Conservation (phyloP, 64 coral and sea anemone genomes). For the Montipora capricornis region DNA sequence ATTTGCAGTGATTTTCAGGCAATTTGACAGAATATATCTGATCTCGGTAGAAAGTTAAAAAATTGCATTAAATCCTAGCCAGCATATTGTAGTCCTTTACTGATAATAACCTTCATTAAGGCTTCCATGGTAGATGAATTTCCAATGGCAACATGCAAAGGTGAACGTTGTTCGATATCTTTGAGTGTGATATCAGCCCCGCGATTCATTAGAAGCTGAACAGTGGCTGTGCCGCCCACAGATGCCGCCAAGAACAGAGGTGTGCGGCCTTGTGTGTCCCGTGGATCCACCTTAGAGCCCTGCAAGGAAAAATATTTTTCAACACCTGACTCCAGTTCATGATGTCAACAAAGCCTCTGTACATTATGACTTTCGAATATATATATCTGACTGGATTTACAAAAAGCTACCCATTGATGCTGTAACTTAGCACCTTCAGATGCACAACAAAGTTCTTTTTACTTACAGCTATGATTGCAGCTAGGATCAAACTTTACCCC, state of each 20-base stretch:
- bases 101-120: constrained; percentile 68
- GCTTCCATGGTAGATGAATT: constrained; percentile 64
- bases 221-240: constrained; percentile 74
- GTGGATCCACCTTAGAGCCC: constrained; percentile 62
- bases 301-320: not conserved
- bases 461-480: too few species aligned
- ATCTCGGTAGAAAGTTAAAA: too few species aligned
- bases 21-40: too few species aligned
- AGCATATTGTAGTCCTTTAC: not conserved
- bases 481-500: too few species aligned
- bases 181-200: constrained; percentile 82
- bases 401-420: too few species aligned
- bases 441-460: too few species aligned
- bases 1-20: too few species aligned
- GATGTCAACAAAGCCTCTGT: not conserved
- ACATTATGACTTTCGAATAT: too few species aligned
- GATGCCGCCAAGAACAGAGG: constrained; percentile 79
- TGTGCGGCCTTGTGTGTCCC: constrained; percentile 70
- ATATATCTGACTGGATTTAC: too few species aligned
- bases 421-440: too few species aligned
- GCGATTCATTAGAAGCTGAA: constrained; percentile 75
- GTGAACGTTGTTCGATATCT: constrained; percentile 75
- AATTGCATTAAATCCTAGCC: too few species aligned
- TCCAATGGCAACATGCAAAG: constrained; percentile 79
- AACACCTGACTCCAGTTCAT: not conserved